Evolutionary conservation across 2,113 vertebrate species (phyloP).

Genomic region (Phoenicopterus ruber): DNA sequence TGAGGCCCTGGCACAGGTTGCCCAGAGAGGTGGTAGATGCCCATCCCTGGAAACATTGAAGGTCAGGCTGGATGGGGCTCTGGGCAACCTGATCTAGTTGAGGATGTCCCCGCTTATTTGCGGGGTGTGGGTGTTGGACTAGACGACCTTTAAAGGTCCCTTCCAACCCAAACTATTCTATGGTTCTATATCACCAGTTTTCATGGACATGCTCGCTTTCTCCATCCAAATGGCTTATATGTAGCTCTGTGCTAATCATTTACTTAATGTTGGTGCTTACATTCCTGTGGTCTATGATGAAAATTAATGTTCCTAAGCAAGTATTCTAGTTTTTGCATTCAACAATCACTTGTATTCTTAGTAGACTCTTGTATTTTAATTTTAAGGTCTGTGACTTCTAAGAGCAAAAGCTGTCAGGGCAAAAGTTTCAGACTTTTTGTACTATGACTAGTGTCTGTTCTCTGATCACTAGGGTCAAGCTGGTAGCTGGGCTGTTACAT

Average conservation of each 20-base stretch:
- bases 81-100: too few species aligned
- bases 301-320: background rate
- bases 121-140: too few species aligned
- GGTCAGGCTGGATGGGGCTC: too few species aligned
- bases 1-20: too few species aligned
- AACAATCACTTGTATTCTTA: background rate
- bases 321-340: background rate
- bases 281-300: background rate
- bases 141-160: too few species aligned
- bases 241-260: background rate
- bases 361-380: background rate
- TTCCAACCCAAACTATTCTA: too few species aligned
- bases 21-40: too few species aligned
- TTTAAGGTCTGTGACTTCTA: background rate
- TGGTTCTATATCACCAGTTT: background rate
- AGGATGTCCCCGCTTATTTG: too few species aligned
- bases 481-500: background rate
- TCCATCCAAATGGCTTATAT: background rate
- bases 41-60: too few species aligned
- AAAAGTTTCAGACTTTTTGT: background rate
- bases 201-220: background rate
- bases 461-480: background rate
- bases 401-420: background rate
- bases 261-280: background rate
- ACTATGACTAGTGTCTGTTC: accelerated